These are phyloP conservation scores for Erythrocercus mccallii DNA, from an alignment of 2,113 vertebrate species.

Conservation along the genomic window DNA sequence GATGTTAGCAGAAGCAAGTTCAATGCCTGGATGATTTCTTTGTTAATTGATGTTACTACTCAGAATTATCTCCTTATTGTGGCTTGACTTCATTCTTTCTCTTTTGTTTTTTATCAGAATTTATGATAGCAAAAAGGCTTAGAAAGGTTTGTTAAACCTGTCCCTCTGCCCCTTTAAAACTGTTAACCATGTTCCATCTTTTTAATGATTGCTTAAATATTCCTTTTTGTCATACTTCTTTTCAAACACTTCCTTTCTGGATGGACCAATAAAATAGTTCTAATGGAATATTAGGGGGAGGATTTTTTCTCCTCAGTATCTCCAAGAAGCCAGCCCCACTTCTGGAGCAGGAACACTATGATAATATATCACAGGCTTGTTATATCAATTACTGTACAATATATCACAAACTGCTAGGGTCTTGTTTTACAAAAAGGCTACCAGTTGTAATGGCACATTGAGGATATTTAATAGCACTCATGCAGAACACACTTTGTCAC, in stretches of 20 bases:
- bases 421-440: not conserved
- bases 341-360: not conserved
- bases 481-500: not conserved
- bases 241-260: not conserved
- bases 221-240: not conserved
- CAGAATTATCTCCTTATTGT: conserved; percentile 20
- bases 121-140: not conserved
- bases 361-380: not conserved
- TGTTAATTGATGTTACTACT: conserved; percentile 7
- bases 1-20: conserved; percentile 4
- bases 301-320: not conserved
- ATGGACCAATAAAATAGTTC: not conserved
- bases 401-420: not conserved
- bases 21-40: not conserved
- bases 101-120: not conserved
- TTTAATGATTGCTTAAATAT: not conserved
- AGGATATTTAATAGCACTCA: conserved; percentile 11
- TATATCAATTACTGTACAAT: conserved; percentile 1
- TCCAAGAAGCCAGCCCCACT: not conserved
- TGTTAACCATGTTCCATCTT: not conserved
- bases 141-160: not conserved
- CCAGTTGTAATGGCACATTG: not conserved
- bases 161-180: not conserved
- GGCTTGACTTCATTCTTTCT: not conserved
- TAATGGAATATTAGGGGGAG: not conserved